Evolutionary conservation across 2,797 vertebrate species (phyloP).

Genomic region (Champsocephalus gunnari): DNA sequence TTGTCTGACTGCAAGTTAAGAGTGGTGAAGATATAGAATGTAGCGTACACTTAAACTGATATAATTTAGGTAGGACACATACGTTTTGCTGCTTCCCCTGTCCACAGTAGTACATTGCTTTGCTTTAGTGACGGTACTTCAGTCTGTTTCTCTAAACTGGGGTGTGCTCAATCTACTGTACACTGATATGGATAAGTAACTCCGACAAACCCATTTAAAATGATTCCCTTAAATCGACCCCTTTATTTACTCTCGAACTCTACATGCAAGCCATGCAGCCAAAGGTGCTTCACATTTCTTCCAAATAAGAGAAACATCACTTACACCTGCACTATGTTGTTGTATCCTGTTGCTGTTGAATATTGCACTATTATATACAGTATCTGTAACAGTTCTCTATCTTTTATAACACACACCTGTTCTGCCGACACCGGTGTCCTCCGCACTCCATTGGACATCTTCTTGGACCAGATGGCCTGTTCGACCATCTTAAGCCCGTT

Average conservation of each 20-base stretch:
- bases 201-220: no score
- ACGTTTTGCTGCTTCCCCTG: no score
- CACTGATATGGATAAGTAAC: no score
- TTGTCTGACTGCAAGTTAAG: no score
- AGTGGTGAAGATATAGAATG: no score
- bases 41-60: no score
- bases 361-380: neutral
- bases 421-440: slow-evolving; percentile 95
- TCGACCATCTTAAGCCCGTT: slow-evolving; percentile 99
- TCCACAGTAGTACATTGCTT: no score
- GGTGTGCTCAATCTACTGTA: no score
- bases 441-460: slow-evolving; percentile 97
- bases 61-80: no score
- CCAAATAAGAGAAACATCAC: neutral
- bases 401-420: slow-evolving; percentile 84
- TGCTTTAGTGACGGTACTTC: no score
- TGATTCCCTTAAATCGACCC: no score
- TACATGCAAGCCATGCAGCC: neutral
- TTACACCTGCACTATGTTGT: neutral
- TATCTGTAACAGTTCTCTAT: neutral
- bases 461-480: slow-evolving; percentile 99
- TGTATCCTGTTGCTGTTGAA: neutral
- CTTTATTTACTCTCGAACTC: neutral
- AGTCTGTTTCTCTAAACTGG: no score
- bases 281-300: neutral